phyloP scores from a whole-genome alignment of 2,113 vertebrate genomes.

The Plecotus auritus region DNA sequence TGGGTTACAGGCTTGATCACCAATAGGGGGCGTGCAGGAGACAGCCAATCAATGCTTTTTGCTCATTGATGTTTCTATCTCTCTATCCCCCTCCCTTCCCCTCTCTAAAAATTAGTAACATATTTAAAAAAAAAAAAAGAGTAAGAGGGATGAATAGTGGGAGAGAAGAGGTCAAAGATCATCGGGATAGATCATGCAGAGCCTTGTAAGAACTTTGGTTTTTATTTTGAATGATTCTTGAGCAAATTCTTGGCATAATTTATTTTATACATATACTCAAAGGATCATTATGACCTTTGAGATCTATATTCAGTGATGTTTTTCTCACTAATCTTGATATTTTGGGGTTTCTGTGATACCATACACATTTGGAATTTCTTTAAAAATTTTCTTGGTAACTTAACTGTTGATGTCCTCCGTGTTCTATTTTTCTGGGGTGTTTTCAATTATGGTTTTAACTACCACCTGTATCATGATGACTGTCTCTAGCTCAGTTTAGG shows the following conservation, averaged over 20 bases:
- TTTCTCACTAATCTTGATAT: background rate
- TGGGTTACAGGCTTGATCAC: too few relatives aligned
- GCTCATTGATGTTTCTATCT: too few relatives aligned
- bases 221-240: background rate
- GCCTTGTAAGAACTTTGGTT: background rate
- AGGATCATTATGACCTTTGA: background rate
- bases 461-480: background rate
- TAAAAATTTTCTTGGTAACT: background rate
- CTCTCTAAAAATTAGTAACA: too few relatives aligned
- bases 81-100: too few relatives aligned
- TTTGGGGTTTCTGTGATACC: background rate
- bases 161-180: background rate
- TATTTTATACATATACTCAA: background rate
- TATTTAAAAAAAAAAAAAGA: background rate
- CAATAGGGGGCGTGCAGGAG: too few relatives aligned
- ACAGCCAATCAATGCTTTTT: too few relatives aligned
- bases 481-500: background rate
- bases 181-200: background rate
- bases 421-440: background rate
- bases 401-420: background rate
- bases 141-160: background rate
- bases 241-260: background rate
- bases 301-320: background rate
- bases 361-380: background rate
- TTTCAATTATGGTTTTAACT: background rate